Conservation (phyloP, 2,113 vertebrate genomes). For the Bufo gargarizans region DNA sequence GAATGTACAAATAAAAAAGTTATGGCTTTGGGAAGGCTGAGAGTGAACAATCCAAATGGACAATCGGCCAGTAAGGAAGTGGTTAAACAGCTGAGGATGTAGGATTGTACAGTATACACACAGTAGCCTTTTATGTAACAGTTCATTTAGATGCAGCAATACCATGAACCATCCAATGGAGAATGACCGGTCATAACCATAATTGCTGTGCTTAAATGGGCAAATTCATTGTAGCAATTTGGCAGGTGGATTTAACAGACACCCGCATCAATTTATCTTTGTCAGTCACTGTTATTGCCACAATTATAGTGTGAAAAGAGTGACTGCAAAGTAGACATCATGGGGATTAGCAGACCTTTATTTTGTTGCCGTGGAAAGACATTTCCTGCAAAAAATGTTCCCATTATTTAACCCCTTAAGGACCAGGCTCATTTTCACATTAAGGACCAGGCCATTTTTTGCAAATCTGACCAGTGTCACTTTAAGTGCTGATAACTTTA, state of each 20-base stretch:
- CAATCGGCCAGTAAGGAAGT: no score
- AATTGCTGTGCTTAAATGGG: background rate
- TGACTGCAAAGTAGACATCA: background rate
- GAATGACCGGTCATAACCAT: background rate
- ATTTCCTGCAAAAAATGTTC: background rate
- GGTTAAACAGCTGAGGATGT: background rate
- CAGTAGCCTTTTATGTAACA: background rate
- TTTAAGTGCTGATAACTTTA: no score
- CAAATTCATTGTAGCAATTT: constrained; percentile 8
- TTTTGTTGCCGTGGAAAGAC: background rate
- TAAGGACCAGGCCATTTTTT: no score
- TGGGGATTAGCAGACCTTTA: background rate
- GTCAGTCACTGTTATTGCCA: background rate
- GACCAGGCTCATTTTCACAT: no score
- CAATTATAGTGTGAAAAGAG: background rate
- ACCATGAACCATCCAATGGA: background rate
- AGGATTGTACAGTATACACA: background rate
- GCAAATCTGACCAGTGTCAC: no score
- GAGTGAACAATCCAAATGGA: no score
- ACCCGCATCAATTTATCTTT: background rate
- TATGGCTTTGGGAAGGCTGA: no score
- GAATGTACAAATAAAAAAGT: no score
- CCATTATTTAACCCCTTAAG: no score
- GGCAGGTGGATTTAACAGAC: background rate
- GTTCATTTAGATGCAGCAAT: background rate